These are phyloP conservation scores for Luperina testacea DNA, from an alignment of 2,888 invertebrate species.

Conservation along the genomic window DNA sequence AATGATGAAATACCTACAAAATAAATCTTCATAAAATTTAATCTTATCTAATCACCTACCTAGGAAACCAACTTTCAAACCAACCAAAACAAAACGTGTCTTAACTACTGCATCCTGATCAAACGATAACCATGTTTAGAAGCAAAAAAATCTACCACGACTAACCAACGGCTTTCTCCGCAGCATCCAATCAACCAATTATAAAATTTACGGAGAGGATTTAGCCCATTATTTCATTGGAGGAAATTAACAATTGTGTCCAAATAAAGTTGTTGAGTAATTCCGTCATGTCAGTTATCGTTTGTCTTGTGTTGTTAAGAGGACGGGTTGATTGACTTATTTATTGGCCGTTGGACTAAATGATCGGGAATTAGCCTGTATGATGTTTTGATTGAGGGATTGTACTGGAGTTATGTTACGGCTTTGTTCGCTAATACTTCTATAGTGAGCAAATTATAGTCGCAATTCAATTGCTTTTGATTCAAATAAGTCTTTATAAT, in stretches of 20 bases:
- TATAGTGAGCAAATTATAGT: not conserved
- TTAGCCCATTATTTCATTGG: slow-evolving; percentile 88
- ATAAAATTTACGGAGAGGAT: slow-evolving; percentile 85
- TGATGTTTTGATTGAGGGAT: slow-evolving; percentile 62
- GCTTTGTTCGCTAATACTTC: slow-evolving; percentile 27
- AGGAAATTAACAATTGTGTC: slow-evolving; percentile 90
- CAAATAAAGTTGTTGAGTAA: slow-evolving; percentile 88
- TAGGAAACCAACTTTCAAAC: slow-evolving; percentile 32
- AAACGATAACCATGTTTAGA: slow-evolving; percentile 61
- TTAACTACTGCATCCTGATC: slow-evolving; percentile 55
- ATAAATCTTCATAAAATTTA: slow-evolving; percentile 14
- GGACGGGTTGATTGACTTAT: slow-evolving; percentile 80
- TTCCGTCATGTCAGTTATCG: slow-evolving; percentile 88
- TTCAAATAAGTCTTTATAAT: not conserved
- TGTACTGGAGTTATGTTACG: slow-evolving; percentile 32
- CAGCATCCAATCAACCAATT: slow-evolving; percentile 86
- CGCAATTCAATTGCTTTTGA: not conserved
- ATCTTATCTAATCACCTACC: slow-evolving; percentile 10
- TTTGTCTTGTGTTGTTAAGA: slow-evolving; percentile 77
- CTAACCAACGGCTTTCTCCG: slow-evolving; percentile 62
- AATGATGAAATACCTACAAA: not conserved
- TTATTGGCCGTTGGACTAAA: slow-evolving; percentile 73
- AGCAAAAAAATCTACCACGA: slow-evolving; percentile 54
- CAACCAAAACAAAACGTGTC: slow-evolving; percentile 53
- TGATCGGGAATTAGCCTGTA: slow-evolving; percentile 66